Evolutionary conservation across 2,888 invertebrate species (phyloP).

Genomic region (Lasioglossum zephyrum): DNA sequence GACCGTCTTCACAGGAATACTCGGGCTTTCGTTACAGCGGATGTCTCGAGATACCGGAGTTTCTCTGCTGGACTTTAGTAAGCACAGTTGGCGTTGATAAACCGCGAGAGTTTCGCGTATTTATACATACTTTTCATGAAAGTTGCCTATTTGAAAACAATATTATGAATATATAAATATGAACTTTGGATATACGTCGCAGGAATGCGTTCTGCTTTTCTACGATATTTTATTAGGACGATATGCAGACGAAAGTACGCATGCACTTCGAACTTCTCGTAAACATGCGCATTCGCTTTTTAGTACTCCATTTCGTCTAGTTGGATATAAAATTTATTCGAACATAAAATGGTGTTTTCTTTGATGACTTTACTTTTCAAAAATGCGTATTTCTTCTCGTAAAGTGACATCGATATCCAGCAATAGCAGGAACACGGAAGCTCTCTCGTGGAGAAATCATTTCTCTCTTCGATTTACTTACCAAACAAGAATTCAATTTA

Average conservation of each 20-base stretch:
- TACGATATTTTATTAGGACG: slow-evolving; percentile 3
- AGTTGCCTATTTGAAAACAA: background rate
- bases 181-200: no score
- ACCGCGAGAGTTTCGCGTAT: background rate
- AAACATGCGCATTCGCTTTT: background rate
- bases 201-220: no score
- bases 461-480: background rate
- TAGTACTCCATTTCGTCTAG: background rate
- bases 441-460: background rate
- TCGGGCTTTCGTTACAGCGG: no score
- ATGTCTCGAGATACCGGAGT: background rate
- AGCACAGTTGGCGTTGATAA: background rate
- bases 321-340: slow-evolving; percentile 28
- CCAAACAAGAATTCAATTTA: background rate
- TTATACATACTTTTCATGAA: no score
- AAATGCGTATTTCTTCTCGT: background rate
- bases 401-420: background rate
- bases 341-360: slow-evolving; percentile 20
- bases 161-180: background rate
- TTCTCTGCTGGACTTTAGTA: background rate
- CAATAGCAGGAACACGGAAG: background rate
- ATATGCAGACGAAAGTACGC: background rate
- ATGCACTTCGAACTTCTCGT: slow-evolving; percentile 12
- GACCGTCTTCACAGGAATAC: background rate
- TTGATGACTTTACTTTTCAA: slow-evolving; percentile 5